These are phyloP conservation scores for Aproaerema taeniolella DNA, from an alignment of 2,888 invertebrate genomes.

Conservation along the genomic window DNA sequence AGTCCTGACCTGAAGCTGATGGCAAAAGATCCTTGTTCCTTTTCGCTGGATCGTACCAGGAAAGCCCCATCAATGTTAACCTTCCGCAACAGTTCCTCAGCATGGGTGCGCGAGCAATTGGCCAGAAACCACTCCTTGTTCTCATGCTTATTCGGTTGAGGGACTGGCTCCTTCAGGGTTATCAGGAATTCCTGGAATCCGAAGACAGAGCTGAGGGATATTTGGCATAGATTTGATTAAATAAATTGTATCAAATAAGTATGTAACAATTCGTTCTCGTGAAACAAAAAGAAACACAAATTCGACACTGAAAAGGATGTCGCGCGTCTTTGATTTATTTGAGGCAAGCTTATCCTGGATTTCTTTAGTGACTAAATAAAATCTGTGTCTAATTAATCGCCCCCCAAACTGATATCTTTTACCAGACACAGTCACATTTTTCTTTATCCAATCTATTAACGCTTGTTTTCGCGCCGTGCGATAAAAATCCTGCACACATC, in stretches of 20 bases:
- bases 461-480: no score
- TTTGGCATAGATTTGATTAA: background rate
- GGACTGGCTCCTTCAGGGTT: constrained; percentile 92
- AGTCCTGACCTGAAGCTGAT: constrained; percentile 94
- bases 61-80: constrained; percentile 95
- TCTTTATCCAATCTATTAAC: no score
- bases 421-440: no score
- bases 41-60: constrained; percentile 93
- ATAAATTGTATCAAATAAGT: background rate
- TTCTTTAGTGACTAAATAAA: no score
- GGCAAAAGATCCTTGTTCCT: constrained; percentile 90
- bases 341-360: no score
- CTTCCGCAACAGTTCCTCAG: constrained; percentile 92
- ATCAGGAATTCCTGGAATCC: constrained; percentile 87
- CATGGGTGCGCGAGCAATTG: constrained; percentile 85
- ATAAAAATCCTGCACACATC: no score
- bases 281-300: constrained; percentile 32
- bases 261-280: background rate
- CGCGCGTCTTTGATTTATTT: no score
- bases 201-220: background rate
- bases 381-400: no score
- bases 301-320: constrained; percentile 90
- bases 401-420: no score
- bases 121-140: constrained; percentile 95
- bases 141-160: constrained; percentile 96